Conservation (phyloP, 2,113 vertebrate species). For the Bungarus multicinctus region DNA sequence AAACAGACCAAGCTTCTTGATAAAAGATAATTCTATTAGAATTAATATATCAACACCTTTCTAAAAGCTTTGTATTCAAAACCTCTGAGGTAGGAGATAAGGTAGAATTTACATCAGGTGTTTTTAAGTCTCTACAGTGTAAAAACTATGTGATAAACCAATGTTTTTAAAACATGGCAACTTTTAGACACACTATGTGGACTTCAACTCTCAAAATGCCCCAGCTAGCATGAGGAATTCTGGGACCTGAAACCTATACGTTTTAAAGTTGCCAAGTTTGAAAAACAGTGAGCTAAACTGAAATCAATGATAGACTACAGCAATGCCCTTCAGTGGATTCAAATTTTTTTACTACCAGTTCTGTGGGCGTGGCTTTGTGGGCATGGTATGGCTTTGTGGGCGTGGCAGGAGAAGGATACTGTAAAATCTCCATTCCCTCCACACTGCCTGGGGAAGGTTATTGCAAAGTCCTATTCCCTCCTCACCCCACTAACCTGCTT, state of each 20-base stretch:
- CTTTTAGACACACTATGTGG: background rate
- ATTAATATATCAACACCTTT: background rate
- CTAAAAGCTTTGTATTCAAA: conserved; percentile 23
- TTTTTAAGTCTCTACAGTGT: background rate
- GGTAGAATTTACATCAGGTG: background rate
- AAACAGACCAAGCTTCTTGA: conserved; percentile 25
- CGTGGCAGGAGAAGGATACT: too few relatives aligned
- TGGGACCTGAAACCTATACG: background rate
- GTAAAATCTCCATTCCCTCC: too few relatives aligned
- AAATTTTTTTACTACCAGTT: too few relatives aligned
- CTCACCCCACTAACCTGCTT: too few relatives aligned
- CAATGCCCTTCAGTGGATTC: background rate
- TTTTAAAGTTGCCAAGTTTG: background rate
- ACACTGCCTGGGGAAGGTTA: too few relatives aligned
- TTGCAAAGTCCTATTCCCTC: too few relatives aligned
- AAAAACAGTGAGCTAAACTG: background rate
- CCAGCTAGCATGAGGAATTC: background rate
- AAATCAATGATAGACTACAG: background rate
- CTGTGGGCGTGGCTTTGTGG: too few relatives aligned
- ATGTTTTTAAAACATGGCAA: background rate
- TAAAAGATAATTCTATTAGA: conserved; percentile 4
- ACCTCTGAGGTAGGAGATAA: background rate
- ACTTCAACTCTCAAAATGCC: background rate
- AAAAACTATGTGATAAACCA: background rate
- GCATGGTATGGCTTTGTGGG: too few relatives aligned